Evolutionary conservation across 92 coral and sea anemone species (phyloP), one percentile per base, ranked within the genome.

Genomic region (Parazoanthus darwini): DNA sequence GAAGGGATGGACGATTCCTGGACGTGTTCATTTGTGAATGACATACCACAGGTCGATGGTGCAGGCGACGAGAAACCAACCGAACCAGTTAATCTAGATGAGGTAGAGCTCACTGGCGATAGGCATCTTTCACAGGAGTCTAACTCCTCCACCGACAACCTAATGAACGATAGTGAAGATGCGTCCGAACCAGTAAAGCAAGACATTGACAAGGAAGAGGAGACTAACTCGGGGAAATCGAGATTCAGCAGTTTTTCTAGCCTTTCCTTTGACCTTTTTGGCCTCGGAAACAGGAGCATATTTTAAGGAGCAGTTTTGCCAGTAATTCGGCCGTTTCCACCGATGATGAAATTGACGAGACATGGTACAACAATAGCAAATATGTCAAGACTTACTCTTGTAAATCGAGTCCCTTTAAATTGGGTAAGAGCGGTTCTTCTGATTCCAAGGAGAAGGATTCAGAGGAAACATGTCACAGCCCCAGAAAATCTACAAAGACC

Each of bases 11-110:
- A 92, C 0, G 98, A 91, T 82, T 89, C 94, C 0, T 94, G 95
- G 95, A 80, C 80, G 11, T 94, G 91, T 8, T 93, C 95, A 0
- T 91, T 94, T 87, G 79, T 93, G 22, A 87, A 89, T n/a, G 93
- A 79, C 25, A 94, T 96, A 71, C 98, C 98, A 23, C 99, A 96
- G 86, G 50, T 96, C 73, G 98, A 96, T 82, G 98, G 98, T 20
- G 89, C 96, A 0, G 95, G 90, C 39, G 98, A 96, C 72, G 96
- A 94, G 4, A 91, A 91, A 25, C 91, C 66, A 6, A 26, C 4
- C 43, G 42, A 71, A 54, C 73, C 59, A 78, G 22, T 5, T 50
- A 74, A n/a, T 20, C 37, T 25, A 1, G 18, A 29, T 8, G 44
- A 46, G 14, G 29, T 68, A 29, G 33, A 72, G 78, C 63, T 29